Evolutionary conservation across 2,888 invertebrate genomes (phyloP).

Genomic region (Macrosoma leucophasiata): DNA sequence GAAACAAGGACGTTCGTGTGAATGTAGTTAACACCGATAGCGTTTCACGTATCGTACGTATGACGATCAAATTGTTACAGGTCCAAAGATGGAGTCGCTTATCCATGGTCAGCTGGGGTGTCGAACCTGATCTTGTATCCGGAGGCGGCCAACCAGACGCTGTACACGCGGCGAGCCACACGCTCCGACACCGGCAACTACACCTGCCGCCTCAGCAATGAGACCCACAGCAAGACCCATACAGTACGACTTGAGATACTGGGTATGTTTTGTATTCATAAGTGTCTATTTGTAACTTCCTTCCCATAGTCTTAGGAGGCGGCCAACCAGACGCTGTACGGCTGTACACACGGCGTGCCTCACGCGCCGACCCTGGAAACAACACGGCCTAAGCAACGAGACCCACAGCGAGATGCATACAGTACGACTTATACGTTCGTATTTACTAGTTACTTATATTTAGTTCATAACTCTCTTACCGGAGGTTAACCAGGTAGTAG

Average conservation of each 20-base stretch:
- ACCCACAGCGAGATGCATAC: slow-evolving; percentile 79
- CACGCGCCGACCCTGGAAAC: slow-evolving; percentile 80
- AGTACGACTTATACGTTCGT: too few species aligned
- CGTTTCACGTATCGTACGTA: too few species aligned
- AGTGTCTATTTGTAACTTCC: too few species aligned
- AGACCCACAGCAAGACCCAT: slow-evolving; percentile 79
- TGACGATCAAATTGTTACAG: slow-evolving; percentile 68
- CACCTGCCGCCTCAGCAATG: slow-evolving; percentile 83
- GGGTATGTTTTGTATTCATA: slow-evolving; percentile 78
- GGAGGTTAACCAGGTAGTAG: too few species aligned
- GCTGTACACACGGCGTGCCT: slow-evolving; percentile 80
- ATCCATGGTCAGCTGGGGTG: slow-evolving; percentile 84
- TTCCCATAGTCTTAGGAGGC: too few species aligned
- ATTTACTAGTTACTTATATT: too few species aligned
- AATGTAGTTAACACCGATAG: too few species aligned
- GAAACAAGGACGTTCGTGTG: too few species aligned
- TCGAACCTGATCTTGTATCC: slow-evolving; percentile 85
- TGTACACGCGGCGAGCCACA: slow-evolving; percentile 80
- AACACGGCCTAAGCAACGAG: slow-evolving; percentile 84
- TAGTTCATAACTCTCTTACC: too few species aligned
- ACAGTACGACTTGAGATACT: slow-evolving; percentile 79
- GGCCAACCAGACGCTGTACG: slow-evolving; percentile 86
- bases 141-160: slow-evolving; percentile 86
- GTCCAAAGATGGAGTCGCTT: slow-evolving; percentile 84
- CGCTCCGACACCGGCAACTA: slow-evolving; percentile 83